These are phyloP conservation scores for Callipepla squamata DNA, from an alignment of 2,113 vertebrate species.

Conservation along the genomic window DNA sequence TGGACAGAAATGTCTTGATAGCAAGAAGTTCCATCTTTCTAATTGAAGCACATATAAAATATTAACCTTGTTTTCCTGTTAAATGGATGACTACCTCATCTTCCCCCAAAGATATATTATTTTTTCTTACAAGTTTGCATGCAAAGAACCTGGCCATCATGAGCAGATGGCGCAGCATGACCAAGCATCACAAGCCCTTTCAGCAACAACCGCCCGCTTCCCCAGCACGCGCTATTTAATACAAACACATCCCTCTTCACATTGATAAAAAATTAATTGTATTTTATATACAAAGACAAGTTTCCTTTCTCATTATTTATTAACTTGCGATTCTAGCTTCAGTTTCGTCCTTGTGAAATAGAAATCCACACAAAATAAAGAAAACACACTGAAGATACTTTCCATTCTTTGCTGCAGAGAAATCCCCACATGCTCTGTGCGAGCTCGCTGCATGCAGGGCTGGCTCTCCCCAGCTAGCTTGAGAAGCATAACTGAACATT, in stretches of 20 bases:
- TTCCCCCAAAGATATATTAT: neutral
- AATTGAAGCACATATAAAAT: neutral
- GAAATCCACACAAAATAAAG: neutral
- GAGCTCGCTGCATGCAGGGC: neutral
- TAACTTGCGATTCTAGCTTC: neutral
- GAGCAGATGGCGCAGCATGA: neutral
- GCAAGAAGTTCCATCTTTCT: neutral
- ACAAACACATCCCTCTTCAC: neutral
- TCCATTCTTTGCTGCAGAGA: neutral
- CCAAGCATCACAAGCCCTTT: neutral
- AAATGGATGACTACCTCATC: neutral
- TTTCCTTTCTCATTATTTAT: conserved; percentile 32
- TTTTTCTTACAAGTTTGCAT: neutral
- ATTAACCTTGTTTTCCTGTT: neutral
- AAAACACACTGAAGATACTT: neutral
- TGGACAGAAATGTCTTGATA: neutral
- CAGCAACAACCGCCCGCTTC: neutral
- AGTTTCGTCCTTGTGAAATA: neutral
- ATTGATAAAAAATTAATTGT: conserved; percentile 17
- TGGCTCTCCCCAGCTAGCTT: neutral
- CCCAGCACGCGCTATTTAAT: neutral
- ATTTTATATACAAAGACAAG: neutral
- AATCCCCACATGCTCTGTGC: neutral
- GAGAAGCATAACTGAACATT: neutral
- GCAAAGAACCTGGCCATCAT: neutral